Percentiles rank a stretch among this genome's conserved stretches.
These are phyloP conservation scores for Enteromius radiatus DNA, from an alignment of 2,797 vertebrate species.

Conservation along the genomic window DNA sequence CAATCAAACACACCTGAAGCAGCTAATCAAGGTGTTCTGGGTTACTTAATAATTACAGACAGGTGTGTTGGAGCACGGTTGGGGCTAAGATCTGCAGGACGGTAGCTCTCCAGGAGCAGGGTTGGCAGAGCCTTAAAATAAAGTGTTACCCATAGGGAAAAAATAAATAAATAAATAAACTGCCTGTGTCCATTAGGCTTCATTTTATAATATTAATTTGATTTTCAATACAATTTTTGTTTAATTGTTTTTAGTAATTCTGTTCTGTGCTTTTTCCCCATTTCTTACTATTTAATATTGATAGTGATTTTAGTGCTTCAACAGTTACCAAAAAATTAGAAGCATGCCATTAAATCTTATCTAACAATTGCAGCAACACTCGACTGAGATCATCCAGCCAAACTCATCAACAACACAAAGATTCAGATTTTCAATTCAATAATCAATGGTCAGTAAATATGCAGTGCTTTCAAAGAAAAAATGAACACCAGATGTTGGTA, in stretches of 20 bases:
- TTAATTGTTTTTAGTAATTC: background rate
- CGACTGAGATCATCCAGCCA: background rate
- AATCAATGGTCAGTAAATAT: background rate
- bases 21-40: no score
- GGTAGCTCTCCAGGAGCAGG: no score
- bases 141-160: no score
- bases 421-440: constrained; percentile 9
- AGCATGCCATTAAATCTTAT: background rate
- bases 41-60: no score
- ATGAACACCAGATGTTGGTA: background rate
- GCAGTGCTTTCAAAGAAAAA: background rate
- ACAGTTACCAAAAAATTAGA: background rate
- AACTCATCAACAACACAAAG: background rate
- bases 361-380: background rate
- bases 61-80: no score
- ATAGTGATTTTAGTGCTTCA: background rate
- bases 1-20: no score
- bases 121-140: no score
- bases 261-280: background rate
- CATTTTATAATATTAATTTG: background rate
- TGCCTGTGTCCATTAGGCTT: background rate
- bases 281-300: background rate
- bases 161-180: background rate
- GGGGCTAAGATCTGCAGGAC: no score
- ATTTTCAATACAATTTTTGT: background rate